These are phyloP conservation scores for Benthosema pterotum DNA, from an alignment of 2,797 vertebrate genomes.

Conservation along the genomic window DNA sequence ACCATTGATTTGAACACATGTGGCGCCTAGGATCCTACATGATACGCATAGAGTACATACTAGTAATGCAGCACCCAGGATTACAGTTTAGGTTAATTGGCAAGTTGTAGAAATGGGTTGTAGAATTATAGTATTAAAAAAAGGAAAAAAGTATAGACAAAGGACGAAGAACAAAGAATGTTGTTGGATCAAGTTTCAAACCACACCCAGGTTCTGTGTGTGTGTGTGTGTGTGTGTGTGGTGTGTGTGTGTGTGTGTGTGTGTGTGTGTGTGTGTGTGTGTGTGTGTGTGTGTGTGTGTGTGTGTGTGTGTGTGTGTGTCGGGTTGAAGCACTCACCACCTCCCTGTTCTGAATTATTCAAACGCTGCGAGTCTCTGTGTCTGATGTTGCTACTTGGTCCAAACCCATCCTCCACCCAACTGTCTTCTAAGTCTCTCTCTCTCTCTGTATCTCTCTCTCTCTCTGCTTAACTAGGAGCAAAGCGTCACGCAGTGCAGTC, in stretches of 20 bases:
- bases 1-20: no score
- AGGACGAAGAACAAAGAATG: no score
- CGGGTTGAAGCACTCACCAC: constrained; percentile 84
- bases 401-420: constrained; percentile 66
- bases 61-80: no score
- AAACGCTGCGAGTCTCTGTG: constrained; percentile 73
- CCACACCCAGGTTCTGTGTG: constrained; percentile 44
- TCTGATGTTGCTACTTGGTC: constrained; percentile 70
- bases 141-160: no score
- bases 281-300: not conserved
- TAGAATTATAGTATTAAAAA: no score
- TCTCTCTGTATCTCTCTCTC: constrained; percentile 12
- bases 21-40: no score
- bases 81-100: no score
- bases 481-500: not conserved
- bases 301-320: constrained; percentile 67
- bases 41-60: no score
- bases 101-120: no score
- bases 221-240: constrained; percentile 62
- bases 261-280: not conserved
- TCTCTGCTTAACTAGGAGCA: not conserved
- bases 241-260: no score
- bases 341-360: constrained; percentile 83
- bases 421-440: constrained; percentile 23
- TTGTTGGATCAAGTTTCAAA: no score